Conservation (phyloP, 2,797 vertebrate species). For the Gadopsis bispinosus region DNA sequence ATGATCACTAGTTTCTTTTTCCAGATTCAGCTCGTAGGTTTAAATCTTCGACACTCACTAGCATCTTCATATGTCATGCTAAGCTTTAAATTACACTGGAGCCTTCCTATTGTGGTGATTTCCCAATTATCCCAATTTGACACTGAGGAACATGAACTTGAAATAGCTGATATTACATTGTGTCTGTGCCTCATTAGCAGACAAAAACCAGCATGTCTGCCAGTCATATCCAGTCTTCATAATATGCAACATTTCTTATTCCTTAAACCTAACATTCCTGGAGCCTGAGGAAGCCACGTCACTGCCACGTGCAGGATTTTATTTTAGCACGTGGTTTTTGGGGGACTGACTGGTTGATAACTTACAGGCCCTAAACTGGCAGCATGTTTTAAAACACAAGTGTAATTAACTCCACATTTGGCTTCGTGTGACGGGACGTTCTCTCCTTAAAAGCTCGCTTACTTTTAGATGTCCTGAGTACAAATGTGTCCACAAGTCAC, state of each 20-base stretch:
- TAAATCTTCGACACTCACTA: not conserved
- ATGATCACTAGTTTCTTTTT: not conserved
- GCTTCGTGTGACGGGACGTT: not conserved
- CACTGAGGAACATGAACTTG: not conserved
- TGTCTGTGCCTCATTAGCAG: not conserved
- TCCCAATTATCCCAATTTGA: not conserved
- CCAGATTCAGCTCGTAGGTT: not conserved
- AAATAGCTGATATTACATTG: not conserved
- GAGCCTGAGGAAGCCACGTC: conserved; percentile 6
- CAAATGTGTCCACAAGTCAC: not conserved
- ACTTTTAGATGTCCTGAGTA: not conserved
- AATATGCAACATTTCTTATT: not conserved
- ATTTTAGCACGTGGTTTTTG: not conserved
- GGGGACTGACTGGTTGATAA: not conserved
- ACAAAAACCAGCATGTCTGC: not conserved
- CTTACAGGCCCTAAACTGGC: no score
- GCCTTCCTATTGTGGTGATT: not conserved
- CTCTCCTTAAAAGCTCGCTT: not conserved
- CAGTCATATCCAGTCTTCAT: not conserved
- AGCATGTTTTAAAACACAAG: not conserved
- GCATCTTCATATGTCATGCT: not conserved
- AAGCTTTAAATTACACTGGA: not conserved
- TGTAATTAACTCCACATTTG: not conserved
- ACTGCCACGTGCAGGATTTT: conserved; percentile 6
- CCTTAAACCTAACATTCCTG: conserved; percentile 2